These are phyloP conservation scores for Schizopygopsis malacanthus DNA, from an alignment of 2,797 vertebrate genomes.

Conservation along the genomic window DNA sequence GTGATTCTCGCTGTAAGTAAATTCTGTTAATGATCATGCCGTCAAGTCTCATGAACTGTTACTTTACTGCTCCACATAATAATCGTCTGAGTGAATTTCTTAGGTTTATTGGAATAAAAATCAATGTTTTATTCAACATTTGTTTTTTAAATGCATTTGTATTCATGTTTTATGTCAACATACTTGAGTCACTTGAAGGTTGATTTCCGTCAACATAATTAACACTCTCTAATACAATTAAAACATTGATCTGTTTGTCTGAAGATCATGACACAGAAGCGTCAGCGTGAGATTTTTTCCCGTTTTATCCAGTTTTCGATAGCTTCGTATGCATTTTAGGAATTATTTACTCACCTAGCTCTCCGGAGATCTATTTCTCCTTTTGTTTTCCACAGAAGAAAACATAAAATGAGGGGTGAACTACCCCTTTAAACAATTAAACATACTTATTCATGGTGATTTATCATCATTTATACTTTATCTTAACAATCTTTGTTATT, in stretches of 20 bases:
- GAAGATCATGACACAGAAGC: background rate
- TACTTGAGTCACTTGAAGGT: background rate
- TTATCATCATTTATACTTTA: background rate
- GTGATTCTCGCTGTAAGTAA: conserved; percentile 12
- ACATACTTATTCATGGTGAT: background rate
- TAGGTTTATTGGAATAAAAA: background rate
- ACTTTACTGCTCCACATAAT: background rate
- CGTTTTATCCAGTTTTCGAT: background rate
- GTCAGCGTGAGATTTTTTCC: background rate
- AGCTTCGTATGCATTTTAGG: background rate
- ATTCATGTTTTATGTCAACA: background rate
- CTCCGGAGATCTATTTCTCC: background rate
- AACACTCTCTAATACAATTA: background rate
- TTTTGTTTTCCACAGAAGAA: background rate
- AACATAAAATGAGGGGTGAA: background rate
- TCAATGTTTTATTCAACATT: background rate
- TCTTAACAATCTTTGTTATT: background rate
- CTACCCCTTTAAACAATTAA: background rate
- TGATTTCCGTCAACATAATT: background rate
- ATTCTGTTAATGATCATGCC: conserved; percentile 30
- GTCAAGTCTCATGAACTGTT: background rate
- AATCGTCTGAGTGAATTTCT: background rate
- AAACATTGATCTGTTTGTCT: background rate
- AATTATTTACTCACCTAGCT: background rate
- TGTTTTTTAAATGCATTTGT: background rate